phyloP scores from a whole-genome alignment of 2,113 vertebrate genomes.

The Salvelinus namaycush region DNA sequence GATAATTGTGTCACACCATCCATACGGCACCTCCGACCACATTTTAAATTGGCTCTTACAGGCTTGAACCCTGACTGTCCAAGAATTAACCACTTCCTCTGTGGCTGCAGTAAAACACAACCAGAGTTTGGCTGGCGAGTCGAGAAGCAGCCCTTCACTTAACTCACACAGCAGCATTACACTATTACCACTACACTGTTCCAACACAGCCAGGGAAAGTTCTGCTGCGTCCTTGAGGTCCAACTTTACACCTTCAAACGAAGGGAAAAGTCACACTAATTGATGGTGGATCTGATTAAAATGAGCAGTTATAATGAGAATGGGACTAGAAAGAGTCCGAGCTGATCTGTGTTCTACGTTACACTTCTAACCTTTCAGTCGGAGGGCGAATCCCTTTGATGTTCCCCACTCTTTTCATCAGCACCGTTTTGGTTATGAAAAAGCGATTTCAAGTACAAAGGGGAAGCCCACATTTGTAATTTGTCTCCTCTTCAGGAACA shows the following conservation, averaged over 20 bases:
- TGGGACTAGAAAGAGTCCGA: constrained; percentile 84
- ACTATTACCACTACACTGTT: constrained; percentile 52
- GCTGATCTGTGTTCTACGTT: constrained; percentile 86
- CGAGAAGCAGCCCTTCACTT: constrained; percentile 8
- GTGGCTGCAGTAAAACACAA: constrained; percentile 46
- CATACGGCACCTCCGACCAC: too few species aligned
- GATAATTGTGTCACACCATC: too few species aligned
- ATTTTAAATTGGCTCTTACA: background rate
- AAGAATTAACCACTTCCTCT: constrained; percentile 64
- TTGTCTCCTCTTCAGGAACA: constrained; percentile 71
- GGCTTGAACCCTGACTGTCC: constrained; percentile 47
- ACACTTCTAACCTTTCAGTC: constrained; percentile 92
- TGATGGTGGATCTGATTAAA: constrained; percentile 87
- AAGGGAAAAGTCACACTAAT: constrained; percentile 72
- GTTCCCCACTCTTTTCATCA: constrained; percentile 94
- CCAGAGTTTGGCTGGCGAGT: constrained; percentile 15
- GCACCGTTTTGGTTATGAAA: constrained; percentile 81
- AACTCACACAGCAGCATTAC: constrained; percentile 37
- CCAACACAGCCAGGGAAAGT: constrained; percentile 52
- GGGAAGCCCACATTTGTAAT: constrained; percentile 70
- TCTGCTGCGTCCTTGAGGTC: constrained; percentile 67
- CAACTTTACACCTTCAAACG: constrained; percentile 66
- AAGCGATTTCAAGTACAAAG: constrained; percentile 80
- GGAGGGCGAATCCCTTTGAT: constrained; percentile 89
- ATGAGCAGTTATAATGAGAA: constrained; percentile 93